Percentiles rank a stretch among this genome's conserved stretches.
phyloP scores from a whole-genome alignment of 2,113 vertebrate genomes.

The Passer montanus region DNA sequence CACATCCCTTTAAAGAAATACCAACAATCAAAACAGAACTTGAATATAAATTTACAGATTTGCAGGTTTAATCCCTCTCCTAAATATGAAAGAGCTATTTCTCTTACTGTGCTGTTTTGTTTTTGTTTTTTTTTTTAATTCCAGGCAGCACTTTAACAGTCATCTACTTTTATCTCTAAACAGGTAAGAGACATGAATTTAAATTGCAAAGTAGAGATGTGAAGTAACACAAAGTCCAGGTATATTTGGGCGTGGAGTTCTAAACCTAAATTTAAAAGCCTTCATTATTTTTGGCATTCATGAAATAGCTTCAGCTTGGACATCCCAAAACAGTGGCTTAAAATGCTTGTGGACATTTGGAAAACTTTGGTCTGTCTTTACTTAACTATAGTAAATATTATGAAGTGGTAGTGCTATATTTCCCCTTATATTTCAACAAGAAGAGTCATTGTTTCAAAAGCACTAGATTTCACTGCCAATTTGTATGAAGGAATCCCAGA shows the following conservation, averaged over 20 bases:
- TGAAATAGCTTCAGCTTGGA: not conserved
- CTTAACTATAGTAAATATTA: constrained; percentile 42
- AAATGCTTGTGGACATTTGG: constrained; percentile 4
- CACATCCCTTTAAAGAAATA: not conserved
- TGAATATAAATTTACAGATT: not conserved
- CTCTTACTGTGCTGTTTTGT: not conserved
- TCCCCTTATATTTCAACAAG: constrained; percentile 26
- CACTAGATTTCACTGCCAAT: not conserved
- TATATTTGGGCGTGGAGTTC: not conserved
- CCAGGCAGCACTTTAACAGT: not conserved
- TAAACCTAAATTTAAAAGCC: constrained; percentile 25
- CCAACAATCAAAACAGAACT: not conserved
- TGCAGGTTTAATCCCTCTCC: not conserved
- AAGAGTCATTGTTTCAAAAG: not conserved
- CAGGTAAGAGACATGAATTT: not conserved
- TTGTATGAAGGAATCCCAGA: not conserved
- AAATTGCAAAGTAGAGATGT: constrained; percentile 21
- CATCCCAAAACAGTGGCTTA: constrained; percentile 5
- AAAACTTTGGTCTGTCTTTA: constrained; percentile 37
- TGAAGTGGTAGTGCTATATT: constrained; percentile 2
- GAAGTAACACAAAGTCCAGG: constrained; percentile 15
- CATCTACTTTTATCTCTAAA: constrained; percentile 1
- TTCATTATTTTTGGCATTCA: constrained; percentile 45
- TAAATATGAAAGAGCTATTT: not conserved
- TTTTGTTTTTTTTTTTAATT: not conserved